Evolutionary conservation across 2,113 vertebrate species (phyloP).

Genomic region (Hassar affinis): DNA sequence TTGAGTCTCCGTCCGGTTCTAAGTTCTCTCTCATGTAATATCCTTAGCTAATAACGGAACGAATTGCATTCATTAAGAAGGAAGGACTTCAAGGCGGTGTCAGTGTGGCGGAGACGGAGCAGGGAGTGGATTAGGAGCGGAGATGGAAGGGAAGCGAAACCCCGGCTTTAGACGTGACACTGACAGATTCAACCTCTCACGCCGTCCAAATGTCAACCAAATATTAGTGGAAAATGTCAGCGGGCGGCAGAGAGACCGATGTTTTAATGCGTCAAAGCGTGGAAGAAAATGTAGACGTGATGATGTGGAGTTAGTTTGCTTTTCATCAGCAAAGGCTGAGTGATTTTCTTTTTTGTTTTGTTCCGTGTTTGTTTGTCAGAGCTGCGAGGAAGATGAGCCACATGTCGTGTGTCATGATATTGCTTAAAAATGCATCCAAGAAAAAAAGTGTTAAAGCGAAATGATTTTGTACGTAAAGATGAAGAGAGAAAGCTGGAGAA

Average conservation of each 20-base stretch:
- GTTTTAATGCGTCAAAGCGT: constrained; percentile 19
- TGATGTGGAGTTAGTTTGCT: constrained; percentile 12
- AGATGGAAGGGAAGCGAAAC: constrained; percentile 5
- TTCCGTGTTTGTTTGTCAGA: neutral
- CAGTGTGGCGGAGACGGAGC: neutral
- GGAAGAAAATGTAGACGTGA: constrained; percentile 1
- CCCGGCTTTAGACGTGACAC: constrained; percentile 10
- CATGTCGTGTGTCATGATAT: constrained; percentile 3
- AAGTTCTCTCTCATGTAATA: neutral
- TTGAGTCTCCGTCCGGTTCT: neutral
- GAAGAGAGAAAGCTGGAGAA: no score
- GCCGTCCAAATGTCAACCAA: constrained; percentile 38
- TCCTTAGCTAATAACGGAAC: neutral
- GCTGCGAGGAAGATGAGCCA: neutral
- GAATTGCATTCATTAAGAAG: neutral
- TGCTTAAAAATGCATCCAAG: neutral
- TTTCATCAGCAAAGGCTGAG: constrained; percentile 7
- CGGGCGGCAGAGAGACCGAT: constrained; percentile 15
- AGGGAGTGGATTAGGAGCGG: neutral
- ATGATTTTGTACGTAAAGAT: neutral
- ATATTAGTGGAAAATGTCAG: constrained; percentile 41
- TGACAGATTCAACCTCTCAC: constrained; percentile 3
- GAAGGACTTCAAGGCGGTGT: neutral
- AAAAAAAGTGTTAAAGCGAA: neutral
- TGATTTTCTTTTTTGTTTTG: neutral